These are phyloP conservation scores for Eupeodes latifasciatus DNA, from an alignment of 2,888 invertebrate species.

Conservation along the genomic window DNA sequence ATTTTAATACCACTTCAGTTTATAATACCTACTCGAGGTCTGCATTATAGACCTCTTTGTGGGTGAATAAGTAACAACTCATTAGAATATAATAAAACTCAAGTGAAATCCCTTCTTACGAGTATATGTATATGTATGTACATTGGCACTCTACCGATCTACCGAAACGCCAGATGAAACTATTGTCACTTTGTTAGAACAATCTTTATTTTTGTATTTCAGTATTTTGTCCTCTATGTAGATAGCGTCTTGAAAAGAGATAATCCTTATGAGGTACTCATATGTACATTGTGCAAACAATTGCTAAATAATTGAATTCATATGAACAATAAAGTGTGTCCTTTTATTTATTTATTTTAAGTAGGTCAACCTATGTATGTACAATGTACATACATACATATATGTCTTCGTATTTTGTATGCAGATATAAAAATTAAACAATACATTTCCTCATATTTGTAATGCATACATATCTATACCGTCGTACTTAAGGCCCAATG, in stretches of 20 bases:
- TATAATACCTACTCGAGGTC: slow-evolving; percentile 34
- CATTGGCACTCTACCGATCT: slow-evolving; percentile 13
- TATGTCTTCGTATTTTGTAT: not conserved
- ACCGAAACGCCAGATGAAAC: slow-evolving; percentile 59
- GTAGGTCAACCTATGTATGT: not conserved
- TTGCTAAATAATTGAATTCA: slow-evolving; percentile 30
- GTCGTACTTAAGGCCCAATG: not conserved
- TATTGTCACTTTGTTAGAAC: slow-evolving; percentile 42
- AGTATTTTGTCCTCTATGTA: not conserved
- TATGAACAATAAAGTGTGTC: slow-evolving; percentile 26
- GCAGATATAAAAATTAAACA: not conserved
- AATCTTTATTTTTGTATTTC: not conserved
- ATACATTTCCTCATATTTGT: too few relatives aligned
- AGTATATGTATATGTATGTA: not conserved
- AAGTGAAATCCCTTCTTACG: slow-evolving; percentile 36
- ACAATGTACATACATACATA: too few relatives aligned
- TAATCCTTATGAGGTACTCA: slow-evolving; percentile 40
- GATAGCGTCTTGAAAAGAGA: not conserved
- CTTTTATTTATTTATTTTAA: slow-evolving; percentile 31
- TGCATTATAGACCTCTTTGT: slow-evolving; percentile 24
- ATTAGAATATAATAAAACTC: slow-evolving; percentile 63
- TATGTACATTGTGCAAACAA: slow-evolving; percentile 20
- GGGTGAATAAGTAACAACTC: slow-evolving; percentile 39
- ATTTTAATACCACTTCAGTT: slow-evolving; percentile 60
- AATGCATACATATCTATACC: not conserved